These are phyloP conservation scores for Gobionotothen gibberifrons DNA, from an alignment of 2,797 vertebrate genomes.

Conservation along the genomic window DNA sequence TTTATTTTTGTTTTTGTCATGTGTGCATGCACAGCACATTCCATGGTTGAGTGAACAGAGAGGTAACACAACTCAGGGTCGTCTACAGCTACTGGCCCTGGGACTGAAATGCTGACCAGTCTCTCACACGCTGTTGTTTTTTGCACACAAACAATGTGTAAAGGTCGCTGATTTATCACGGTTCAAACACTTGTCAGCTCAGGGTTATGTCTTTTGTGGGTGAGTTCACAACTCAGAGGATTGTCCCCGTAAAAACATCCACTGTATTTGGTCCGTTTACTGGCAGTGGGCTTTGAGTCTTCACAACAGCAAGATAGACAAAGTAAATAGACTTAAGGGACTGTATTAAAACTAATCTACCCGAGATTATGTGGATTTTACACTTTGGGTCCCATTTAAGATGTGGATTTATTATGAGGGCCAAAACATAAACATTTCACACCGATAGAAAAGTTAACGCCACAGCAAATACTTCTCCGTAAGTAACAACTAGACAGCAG, in stretches of 20 bases:
- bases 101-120: conserved; percentile 47
- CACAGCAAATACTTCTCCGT: not conserved
- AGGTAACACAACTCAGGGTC: conserved; percentile 21
- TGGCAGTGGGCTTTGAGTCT: conserved; percentile 3
- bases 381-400: not conserved
- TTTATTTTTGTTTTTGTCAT: conserved; percentile 44
- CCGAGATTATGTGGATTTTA: conserved; percentile 14
- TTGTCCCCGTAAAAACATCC: conserved; percentile 30
- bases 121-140: not conserved
- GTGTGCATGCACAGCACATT: conserved; percentile 59
- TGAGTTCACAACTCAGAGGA: conserved; percentile 31
- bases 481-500: not conserved
- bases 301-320: conserved; percentile 11
- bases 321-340: conserved; percentile 12
- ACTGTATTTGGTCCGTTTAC: conserved; percentile 1
- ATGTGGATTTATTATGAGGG: not conserved
- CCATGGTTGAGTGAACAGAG: conserved; percentile 41
- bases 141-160: conserved; percentile 19
- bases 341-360: conserved; percentile 6
- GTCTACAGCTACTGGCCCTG: conserved; percentile 18
- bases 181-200: conserved; percentile 46
- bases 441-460: too few relatives aligned
- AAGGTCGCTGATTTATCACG: conserved; percentile 51
- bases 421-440: too few relatives aligned
- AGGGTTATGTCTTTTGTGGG: conserved; percentile 50